phyloP scores from a whole-genome alignment of 2,888 invertebrate species.

The Pyrrhia umbra region DNA sequence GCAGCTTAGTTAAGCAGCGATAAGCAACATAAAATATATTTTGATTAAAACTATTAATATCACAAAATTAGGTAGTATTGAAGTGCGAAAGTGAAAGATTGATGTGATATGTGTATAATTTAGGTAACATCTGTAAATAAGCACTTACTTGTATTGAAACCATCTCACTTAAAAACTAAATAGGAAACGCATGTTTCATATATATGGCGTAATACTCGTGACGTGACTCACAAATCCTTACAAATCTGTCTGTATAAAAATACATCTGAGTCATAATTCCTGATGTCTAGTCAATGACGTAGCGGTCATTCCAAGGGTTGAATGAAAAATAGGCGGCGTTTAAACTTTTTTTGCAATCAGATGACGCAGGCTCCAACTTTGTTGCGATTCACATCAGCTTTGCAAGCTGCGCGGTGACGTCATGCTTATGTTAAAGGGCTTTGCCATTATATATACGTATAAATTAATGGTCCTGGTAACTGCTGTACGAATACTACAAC shows the following conservation, averaged over 20 bases:
- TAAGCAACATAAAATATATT: neutral
- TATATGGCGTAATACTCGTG: neutral
- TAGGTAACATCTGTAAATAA: no score
- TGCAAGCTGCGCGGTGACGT: constrained; percentile 47
- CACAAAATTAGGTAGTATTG: neutral
- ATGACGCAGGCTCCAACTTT: constrained; percentile 56
- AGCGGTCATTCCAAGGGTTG: constrained; percentile 71
- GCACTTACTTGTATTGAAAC: no score
- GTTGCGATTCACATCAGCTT: constrained; percentile 47
- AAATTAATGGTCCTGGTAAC: neutral
- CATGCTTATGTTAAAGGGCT: constrained; percentile 31
- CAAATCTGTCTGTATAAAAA: constrained; percentile 14
- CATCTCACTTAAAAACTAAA: neutral
- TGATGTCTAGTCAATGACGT: constrained; percentile 71
- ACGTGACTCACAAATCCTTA: neutral
- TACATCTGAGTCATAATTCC: constrained; percentile 71
- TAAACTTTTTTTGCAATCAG: constrained; percentile 61
- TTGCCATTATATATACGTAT: neutral
- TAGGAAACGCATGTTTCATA: neutral
- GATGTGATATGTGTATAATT: no score
- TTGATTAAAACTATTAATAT: neutral
- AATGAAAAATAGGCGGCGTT: constrained; percentile 72
- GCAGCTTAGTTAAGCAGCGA: neutral
- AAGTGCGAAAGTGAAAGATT: no score
- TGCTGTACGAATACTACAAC: neutral